Evolutionary conservation across 1,140 invertebrate species (phyloP).

Genomic region (Trypoxylus dichotomus): DNA sequence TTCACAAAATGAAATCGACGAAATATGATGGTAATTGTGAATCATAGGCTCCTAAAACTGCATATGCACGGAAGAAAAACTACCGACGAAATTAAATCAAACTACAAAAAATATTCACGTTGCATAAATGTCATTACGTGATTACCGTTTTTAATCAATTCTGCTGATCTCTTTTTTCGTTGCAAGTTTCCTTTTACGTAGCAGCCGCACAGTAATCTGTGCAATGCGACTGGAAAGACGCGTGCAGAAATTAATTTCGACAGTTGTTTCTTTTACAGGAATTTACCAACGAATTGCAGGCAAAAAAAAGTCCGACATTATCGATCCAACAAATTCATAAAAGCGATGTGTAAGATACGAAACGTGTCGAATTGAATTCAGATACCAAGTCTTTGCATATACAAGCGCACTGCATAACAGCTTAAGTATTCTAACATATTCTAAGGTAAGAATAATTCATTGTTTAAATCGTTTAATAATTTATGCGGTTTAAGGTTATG

Average conservation of each 20-base stretch:
- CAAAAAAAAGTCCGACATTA: not conserved
- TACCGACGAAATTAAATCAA: too few species aligned
- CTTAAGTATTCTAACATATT: too few species aligned
- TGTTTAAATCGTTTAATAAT: too few species aligned
- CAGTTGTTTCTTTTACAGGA: not conserved
- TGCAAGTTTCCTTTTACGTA: not conserved
- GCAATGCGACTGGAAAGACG: not conserved
- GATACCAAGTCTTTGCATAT: too few species aligned
- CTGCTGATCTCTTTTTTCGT: not conserved
- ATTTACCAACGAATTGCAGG: not conserved
- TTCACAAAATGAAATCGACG: not conserved
- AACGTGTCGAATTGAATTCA: too few species aligned
- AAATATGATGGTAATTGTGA: not conserved
- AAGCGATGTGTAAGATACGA: too few species aligned
- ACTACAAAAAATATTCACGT: not conserved
- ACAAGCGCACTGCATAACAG: too few species aligned
- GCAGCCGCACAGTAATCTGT: not conserved
- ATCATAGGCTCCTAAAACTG: not conserved
- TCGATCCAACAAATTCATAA: too few species aligned
- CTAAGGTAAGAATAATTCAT: too few species aligned
- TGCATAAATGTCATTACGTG: not conserved
- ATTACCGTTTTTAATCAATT: not conserved
- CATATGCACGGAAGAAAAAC: not conserved
- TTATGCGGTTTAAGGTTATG: too few species aligned
- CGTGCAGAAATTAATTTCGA: not conserved